Conservation (phyloP, 2,888 invertebrate genomes). For the Troilus luridus region DNA sequence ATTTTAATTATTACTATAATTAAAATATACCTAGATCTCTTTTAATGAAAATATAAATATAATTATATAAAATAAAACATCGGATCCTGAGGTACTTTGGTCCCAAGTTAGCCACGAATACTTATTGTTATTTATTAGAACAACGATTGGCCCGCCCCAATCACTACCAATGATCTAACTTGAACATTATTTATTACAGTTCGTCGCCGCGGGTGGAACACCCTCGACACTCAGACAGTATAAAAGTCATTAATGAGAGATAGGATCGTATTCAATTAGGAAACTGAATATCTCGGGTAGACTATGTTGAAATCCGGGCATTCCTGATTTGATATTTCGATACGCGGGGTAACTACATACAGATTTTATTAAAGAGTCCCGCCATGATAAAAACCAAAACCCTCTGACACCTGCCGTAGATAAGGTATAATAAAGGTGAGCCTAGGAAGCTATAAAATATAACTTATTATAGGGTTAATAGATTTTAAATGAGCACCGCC, state of each 20-base stretch:
- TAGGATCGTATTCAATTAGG: conserved; percentile 23
- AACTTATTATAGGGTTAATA: conserved; percentile 37
- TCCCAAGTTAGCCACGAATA: no score
- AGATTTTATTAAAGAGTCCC: not conserved
- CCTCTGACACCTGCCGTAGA: not conserved
- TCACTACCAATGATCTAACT: not conserved
- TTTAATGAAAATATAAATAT: no score
- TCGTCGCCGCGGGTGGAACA: not conserved
- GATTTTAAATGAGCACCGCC: conserved; percentile 25
- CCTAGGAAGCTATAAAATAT: conserved; percentile 10
- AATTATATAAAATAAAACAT: no score
- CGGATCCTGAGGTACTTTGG: no score
- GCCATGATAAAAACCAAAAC: not conserved
- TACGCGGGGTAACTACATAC: not conserved
- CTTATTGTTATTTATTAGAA: no score
- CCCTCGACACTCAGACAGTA: not conserved
- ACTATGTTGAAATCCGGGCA: conserved; percentile 11
- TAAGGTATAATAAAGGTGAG: conserved; percentile 23
- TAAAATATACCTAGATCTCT: no score
- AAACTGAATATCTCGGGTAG: conserved; percentile 15
- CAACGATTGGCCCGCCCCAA: not conserved
- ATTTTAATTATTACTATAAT: no score
- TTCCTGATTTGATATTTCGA: conserved; percentile 40
- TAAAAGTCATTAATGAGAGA: conserved; percentile 12
- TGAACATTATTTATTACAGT: not conserved